These are phyloP conservation scores for Galeopsomyia nigrocyanea DNA, from an alignment of 2,888 invertebrate species.

Conservation along the genomic window DNA sequence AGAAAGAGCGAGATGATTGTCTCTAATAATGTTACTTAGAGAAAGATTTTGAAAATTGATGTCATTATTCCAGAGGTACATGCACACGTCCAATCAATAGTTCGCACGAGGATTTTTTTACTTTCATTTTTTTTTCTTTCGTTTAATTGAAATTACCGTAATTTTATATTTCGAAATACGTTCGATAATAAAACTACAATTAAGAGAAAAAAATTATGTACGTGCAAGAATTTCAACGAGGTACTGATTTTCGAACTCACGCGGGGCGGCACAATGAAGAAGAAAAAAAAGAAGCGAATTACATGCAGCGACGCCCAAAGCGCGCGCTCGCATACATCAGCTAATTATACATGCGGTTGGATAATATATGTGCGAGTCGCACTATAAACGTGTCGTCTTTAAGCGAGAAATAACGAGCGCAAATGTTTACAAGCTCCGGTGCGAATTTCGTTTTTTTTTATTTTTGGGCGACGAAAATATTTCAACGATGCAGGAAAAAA, in stretches of 20 bases:
- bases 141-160: not conserved
- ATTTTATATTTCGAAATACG: not conserved
- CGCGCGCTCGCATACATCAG: not conserved
- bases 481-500: constrained; percentile 20
- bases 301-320: not conserved
- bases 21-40: too few relatives aligned
- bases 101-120: too few relatives aligned
- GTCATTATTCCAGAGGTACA: too few relatives aligned
- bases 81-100: too few relatives aligned
- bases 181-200: too few relatives aligned
- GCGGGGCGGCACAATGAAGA: too few relatives aligned
- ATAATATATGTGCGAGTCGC: constrained; percentile 24
- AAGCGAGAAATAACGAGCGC: constrained; percentile 23
- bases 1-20: too few relatives aligned
- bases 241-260: too few relatives aligned
- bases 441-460: constrained; percentile 30
- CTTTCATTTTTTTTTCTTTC: not conserved
- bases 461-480: constrained; percentile 25
- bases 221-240: too few relatives aligned
- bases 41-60: too few relatives aligned
- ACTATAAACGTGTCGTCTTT: not conserved
- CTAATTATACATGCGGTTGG: not conserved
- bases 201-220: too few relatives aligned
- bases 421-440: constrained; percentile 44
- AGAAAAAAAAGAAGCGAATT: not conserved